Conservation (phyloP, 2,797 vertebrate genomes). For the Cygnus olor region DNA sequence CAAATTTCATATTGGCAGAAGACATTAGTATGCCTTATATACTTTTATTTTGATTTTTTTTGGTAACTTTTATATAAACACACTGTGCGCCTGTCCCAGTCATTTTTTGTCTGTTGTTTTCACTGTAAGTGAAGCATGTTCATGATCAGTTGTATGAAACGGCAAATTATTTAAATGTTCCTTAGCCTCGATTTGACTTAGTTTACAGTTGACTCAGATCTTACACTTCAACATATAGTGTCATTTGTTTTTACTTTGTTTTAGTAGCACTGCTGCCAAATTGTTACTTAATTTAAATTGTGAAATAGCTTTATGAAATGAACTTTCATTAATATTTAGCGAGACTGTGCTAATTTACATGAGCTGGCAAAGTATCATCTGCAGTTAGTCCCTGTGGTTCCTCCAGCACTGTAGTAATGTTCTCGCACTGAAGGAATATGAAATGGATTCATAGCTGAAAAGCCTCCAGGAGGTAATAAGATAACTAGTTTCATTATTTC, state of each 20-base stretch:
- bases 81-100: fast-evolving
- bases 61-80: neutral
- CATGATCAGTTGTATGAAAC: neutral
- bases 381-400: slow-evolving; percentile 5
- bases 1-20: neutral
- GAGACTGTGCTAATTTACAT: neutral
- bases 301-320: neutral
- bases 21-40: neutral
- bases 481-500: slow-evolving; percentile 28
- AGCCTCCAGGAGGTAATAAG: slow-evolving; percentile 20
- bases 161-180: neutral
- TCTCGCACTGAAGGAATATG: neutral
- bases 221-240: neutral
- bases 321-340: slow-evolving; percentile 22
- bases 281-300: slow-evolving; percentile 15
- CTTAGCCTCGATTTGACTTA: neutral
- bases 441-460: neutral
- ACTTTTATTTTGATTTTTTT: neutral
- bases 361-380: neutral
- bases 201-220: neutral
- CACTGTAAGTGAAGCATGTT: neutral
- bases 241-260: neutral
- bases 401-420: neutral
- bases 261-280: neutral
- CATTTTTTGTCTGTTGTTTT: neutral